These are phyloP conservation scores for Synanceia verrucosa DNA, from an alignment of 2,797 vertebrate species.

Conservation along the genomic window DNA sequence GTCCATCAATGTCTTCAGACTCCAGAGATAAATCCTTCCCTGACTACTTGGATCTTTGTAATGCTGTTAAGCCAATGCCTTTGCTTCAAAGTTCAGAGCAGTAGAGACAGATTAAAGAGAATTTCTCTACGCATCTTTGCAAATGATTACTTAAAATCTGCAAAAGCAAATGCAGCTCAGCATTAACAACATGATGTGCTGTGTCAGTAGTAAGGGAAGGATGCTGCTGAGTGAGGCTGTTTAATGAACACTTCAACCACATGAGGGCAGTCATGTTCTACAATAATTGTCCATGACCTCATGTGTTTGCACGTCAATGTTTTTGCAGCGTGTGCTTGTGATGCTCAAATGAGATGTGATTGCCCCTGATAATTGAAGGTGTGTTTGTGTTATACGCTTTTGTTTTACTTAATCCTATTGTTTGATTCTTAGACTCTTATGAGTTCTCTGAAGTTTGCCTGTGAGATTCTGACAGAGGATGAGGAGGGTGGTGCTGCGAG, in stretches of 20 bases:
- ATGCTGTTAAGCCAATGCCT: slow-evolving; percentile 18
- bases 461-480: slow-evolving; percentile 89
- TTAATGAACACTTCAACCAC: slow-evolving; percentile 51
- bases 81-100: slow-evolving; percentile 20
- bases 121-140: slow-evolving; percentile 27
- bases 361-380: neutral
- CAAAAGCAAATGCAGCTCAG: slow-evolving; percentile 17
- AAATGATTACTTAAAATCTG: slow-evolving; percentile 23
- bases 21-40: slow-evolving; percentile 32
- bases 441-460: slow-evolving; percentile 86
- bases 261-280: slow-evolving; percentile 68
- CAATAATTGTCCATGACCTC: neutral
- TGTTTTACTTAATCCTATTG: neutral
- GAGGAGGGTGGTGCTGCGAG: slow-evolving; percentile 84
- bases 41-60: slow-evolving; percentile 22
- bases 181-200: slow-evolving; percentile 13
- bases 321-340: slow-evolving; percentile 7
- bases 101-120: slow-evolving; percentile 34
- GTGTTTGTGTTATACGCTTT: neutral
- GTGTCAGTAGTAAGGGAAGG: neutral
- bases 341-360: neutral
- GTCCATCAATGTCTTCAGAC: neutral
- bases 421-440: slow-evolving; percentile 79
- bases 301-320: neutral
- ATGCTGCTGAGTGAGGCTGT: slow-evolving; percentile 2